These are phyloP conservation scores for Euglossa dilemma DNA, from an alignment of 1,140 invertebrate species.

Conservation along the genomic window DNA sequence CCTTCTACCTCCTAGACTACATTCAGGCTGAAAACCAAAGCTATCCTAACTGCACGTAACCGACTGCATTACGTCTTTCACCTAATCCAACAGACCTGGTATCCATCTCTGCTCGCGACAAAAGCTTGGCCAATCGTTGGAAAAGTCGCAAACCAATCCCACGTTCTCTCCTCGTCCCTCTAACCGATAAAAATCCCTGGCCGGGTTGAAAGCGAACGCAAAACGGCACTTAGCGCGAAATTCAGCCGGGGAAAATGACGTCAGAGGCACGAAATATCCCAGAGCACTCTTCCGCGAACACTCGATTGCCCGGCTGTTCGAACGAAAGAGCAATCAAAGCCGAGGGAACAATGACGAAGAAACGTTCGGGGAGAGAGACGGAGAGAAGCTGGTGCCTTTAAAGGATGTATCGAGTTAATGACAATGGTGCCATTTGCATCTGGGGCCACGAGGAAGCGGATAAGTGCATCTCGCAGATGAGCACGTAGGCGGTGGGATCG, in stretches of 20 bases:
- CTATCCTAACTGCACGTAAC: too few species aligned
- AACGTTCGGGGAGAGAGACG: not conserved
- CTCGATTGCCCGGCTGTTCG: not conserved
- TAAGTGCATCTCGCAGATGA: slow-evolving; percentile 58
- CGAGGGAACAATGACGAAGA: slow-evolving; percentile 47
- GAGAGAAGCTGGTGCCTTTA: slow-evolving; percentile 47
- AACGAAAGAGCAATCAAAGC: slow-evolving; percentile 59
- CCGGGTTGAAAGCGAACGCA: too few species aligned
- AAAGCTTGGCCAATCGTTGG: too few species aligned
- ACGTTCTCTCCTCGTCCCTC: too few species aligned
- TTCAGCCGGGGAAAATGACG: not conserved
- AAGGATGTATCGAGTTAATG: slow-evolving; percentile 70
- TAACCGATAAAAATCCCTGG: too few species aligned
- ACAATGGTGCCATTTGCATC: slow-evolving; percentile 69
- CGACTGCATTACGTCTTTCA: too few species aligned
- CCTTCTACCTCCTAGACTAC: too few species aligned
- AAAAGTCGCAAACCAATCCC: too few species aligned
- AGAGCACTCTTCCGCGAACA: not conserved
- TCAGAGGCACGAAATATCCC: not conserved
- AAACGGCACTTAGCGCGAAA: not conserved
- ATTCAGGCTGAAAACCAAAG: too few species aligned
- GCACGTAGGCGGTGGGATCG: slow-evolving; percentile 54
- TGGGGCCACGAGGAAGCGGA: slow-evolving; percentile 61
- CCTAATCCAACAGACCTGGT: too few species aligned
- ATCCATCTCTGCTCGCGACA: too few species aligned